phyloP scores from a whole-genome alignment of 1,140 invertebrate genomes.

The Drosophila baimaii region DNA sequence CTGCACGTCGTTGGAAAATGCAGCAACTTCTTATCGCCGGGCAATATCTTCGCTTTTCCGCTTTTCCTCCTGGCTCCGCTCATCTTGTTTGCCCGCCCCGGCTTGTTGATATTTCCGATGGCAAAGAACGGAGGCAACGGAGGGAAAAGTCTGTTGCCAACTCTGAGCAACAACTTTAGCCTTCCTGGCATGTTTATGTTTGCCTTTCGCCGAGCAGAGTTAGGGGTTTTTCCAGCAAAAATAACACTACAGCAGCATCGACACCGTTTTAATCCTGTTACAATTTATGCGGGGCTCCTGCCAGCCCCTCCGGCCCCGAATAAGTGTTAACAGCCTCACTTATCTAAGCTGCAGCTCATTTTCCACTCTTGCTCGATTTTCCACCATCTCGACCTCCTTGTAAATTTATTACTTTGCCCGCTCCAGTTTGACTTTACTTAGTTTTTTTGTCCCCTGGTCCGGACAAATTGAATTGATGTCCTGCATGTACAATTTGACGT shows the following conservation, averaged over 20 bases:
- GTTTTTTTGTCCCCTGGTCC: slow-evolving; percentile 19
- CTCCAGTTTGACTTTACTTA: slow-evolving; percentile 22
- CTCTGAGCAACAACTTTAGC: slow-evolving; percentile 39
- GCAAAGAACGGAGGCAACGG: neutral
- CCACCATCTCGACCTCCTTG: slow-evolving; percentile 20
- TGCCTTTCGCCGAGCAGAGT: slow-evolving; percentile 16
- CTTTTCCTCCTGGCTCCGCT: slow-evolving; percentile 13
- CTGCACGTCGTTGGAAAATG: slow-evolving; percentile 6
- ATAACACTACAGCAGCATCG: slow-evolving; percentile 40
- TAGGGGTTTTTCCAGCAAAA: slow-evolving; percentile 23
- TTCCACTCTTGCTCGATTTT: slow-evolving; percentile 26
- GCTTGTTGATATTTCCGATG: slow-evolving; percentile 25
- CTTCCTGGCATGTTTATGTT: slow-evolving; percentile 36
- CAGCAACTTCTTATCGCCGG: slow-evolving; percentile 24
- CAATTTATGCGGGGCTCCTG: slow-evolving; percentile 26
- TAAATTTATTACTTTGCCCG: slow-evolving; percentile 38
- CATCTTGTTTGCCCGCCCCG: slow-evolving; percentile 10
- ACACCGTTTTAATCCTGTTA: slow-evolving; percentile 48
- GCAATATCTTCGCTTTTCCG: slow-evolving; percentile 32
- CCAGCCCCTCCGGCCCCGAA: slow-evolving; percentile 23
- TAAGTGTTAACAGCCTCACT: slow-evolving; percentile 49
- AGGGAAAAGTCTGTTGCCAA: slow-evolving; percentile 27
- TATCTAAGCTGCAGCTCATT: slow-evolving; percentile 49
- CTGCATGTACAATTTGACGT: slow-evolving; percentile 35
- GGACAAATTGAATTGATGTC: slow-evolving; percentile 51